A percentile compares a stretch with the other conserved stretches of the same genome.
Conservation (phyloP, 1,140 invertebrate genomes). For the Adelges cooleyi region DNA sequence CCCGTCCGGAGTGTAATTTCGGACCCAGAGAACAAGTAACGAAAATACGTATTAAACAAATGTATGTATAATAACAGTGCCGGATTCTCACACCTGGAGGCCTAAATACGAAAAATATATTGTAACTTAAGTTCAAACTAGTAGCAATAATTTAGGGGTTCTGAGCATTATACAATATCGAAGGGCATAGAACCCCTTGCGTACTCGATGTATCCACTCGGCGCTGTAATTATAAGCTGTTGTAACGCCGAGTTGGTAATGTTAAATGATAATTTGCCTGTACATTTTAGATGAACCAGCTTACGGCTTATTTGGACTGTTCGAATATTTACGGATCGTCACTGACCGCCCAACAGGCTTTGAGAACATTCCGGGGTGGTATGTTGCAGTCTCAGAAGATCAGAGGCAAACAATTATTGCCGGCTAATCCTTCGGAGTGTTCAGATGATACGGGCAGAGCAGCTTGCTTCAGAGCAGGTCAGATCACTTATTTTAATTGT, state of each 20-base stretch:
- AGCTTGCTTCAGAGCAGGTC: conserved; percentile 34
- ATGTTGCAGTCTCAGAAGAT: conserved; percentile 41
- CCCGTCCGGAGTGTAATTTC: conserved; percentile 43
- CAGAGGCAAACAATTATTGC: conserved; percentile 33
- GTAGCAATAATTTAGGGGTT: no score
- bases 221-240: no score
- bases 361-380: conserved; percentile 48
- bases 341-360: conserved; percentile 40
- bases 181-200: no score
- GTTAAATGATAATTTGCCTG: no score
- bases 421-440: conserved; percentile 34
- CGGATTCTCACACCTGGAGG: background rate
- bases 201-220: no score
- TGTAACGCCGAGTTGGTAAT: no score
- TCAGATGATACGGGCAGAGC: conserved; percentile 30
- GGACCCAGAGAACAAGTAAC: conserved; percentile 44
- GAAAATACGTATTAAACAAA: conserved; percentile 39
- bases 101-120: background rate
- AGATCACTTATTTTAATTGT: no score
- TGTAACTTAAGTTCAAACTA: background rate
- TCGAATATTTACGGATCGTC: conserved; percentile 60
- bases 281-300: conserved; percentile 50
- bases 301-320: conserved; percentile 57
- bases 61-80: background rate
- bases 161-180: no score